Percentiles rank a stretch among this genome's conserved stretches.
These are phyloP conservation scores for Mohoua ochrocephala DNA, from an alignment of 2,113 vertebrate species.

Conservation along the genomic window DNA sequence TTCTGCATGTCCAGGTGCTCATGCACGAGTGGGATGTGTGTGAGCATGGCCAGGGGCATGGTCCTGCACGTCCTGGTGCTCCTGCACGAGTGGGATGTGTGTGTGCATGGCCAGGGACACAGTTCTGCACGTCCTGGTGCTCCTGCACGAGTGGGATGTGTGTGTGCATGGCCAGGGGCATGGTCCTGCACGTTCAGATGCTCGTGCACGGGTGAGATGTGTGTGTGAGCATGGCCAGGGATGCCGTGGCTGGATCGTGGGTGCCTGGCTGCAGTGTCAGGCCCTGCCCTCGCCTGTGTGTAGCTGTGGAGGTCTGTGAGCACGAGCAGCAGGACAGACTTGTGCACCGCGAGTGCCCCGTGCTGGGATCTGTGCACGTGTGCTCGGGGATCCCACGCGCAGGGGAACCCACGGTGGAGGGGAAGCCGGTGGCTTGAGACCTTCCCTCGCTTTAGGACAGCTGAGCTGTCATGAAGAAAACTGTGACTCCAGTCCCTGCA, in stretches of 20 bases:
- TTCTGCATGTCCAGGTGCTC: rapidly evolving
- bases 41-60: background rate
- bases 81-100: rapidly evolving
- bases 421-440: background rate
- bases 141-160: rapidly evolving
- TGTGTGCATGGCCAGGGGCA: background rate
- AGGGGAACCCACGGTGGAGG: background rate
- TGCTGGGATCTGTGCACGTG: background rate
- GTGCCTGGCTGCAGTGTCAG: background rate
- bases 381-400: background rate
- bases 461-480: background rate
- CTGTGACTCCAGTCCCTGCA: background rate
- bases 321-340: background rate
- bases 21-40: rapidly evolving
- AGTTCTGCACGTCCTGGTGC: background rate
- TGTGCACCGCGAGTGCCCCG: rapidly evolving
- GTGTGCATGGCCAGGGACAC: background rate
- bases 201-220: rapidly evolving
- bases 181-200: background rate
- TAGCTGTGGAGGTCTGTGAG: background rate
- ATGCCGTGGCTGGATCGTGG: background rate
- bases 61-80: background rate
- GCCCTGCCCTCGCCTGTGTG: background rate
- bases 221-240: background rate
- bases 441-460: background rate